Percentiles rank a stretch among this genome's conserved stretches.
These are phyloP conservation scores for Auanema freiburgensis DNA, from an alignment of 2,888 invertebrate species.

Conservation along the genomic window DNA sequence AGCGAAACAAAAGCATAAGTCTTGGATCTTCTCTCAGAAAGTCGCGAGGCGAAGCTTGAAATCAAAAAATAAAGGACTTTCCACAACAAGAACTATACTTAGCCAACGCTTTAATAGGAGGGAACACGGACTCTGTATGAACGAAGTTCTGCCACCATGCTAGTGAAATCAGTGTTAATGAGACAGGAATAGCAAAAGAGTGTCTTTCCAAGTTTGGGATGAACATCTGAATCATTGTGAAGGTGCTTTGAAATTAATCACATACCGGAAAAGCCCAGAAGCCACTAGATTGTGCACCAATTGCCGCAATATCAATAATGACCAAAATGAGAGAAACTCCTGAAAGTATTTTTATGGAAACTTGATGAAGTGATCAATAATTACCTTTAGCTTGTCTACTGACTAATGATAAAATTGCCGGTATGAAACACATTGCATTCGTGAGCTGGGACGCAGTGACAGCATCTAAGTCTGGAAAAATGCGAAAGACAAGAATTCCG, in stretches of 20 bases:
- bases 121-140: slow-evolving; percentile 81
- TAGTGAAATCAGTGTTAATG: slow-evolving; percentile 82
- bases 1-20: slow-evolving; percentile 82
- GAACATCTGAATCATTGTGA: slow-evolving; percentile 40
- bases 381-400: slow-evolving; percentile 68
- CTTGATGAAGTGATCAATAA: background rate
- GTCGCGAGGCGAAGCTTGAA: slow-evolving; percentile 66
- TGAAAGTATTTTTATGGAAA: too few species aligned
- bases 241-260: background rate
- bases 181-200: slow-evolving; percentile 83
- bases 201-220: slow-evolving; percentile 53
- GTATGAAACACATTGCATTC: slow-evolving; percentile 89
- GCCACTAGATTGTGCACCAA: slow-evolving; percentile 85
- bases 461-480: slow-evolving; percentile 88
- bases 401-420: slow-evolving; percentile 72
- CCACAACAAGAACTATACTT: slow-evolving; percentile 8
- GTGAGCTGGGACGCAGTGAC: slow-evolving; percentile 88
- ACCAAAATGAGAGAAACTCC: slow-evolving; percentile 54
- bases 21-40: slow-evolving; percentile 82
- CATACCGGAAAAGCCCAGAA: slow-evolving; percentile 83
- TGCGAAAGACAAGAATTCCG: slow-evolving; percentile 81
- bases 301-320: slow-evolving; percentile 77
- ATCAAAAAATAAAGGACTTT: background rate
- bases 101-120: slow-evolving; percentile 55
- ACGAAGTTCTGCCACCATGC: slow-evolving; percentile 99